Base-by-base conservation (phyloP, 2,113 vertebrate genomes). In the Illadopsis cleaveri region DNA sequence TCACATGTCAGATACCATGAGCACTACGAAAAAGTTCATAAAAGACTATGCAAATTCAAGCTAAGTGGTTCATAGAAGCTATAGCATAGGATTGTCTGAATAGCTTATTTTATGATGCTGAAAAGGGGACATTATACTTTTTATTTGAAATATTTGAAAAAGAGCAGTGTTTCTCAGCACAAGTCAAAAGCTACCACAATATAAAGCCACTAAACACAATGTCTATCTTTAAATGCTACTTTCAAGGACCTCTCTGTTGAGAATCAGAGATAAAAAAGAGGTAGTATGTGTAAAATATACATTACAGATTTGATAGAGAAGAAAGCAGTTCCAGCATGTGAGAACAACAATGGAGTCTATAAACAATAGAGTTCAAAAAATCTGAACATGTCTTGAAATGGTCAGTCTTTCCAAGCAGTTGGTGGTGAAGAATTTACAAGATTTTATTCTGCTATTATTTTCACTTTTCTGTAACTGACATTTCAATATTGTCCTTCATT, bases 341-440 rank as follows among this genome's bases (percentile, higher is more conserved):
- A 71, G n/a, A 77, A 81, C 10, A 92, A 85, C 35, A 58, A n/a
- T n/a, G n/a, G n/a, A n/a, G n/a, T n/a, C n/a, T n/a, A n/a, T n/a
- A n/a, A n/a, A n/a, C n/a, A n/a, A n/a, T 4, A 56, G 35, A 78
- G 30, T 72, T 91, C 60, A 57, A 94, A 83, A 81, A 72, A 78
- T 31, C 35, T 89, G 58, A 91, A 42, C 10, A 28, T 10, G 30
- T 70, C 48, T 60, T 90, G 62, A 90, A 95, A 87, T 28, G 11
- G 27, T 56, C 61, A 77, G 12, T 51, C 15, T 66, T 66, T 22
- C 15, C 20, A 66, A 45, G 27, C 20, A 47, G n/a, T 19, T 69
- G 62, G 40, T 82, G 30, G 23, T 44, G 35, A 82, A 89, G 58
- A 53, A 64, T 44, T 84, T 60, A 60, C 14, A 93, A 61, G 38